Evolutionary conservation across 2,797 vertebrate species (phyloP).

Genomic region (Echiichthys vipera): DNA sequence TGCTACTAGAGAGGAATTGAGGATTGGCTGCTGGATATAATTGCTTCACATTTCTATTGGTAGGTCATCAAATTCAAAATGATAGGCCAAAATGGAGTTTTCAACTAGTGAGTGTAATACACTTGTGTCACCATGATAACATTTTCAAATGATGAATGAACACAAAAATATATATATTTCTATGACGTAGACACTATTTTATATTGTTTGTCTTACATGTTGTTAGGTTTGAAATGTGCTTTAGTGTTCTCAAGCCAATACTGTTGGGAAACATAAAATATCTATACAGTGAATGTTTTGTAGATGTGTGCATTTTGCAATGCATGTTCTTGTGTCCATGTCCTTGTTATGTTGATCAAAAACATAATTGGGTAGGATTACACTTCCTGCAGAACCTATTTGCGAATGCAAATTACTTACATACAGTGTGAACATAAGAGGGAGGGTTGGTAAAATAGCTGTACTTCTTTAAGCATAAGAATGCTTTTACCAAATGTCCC

Average conservation of each 20-base stretch:
- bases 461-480: neutral
- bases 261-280: neutral
- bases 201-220: neutral
- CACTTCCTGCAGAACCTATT: neutral
- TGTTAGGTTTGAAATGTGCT: neutral
- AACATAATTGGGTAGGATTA: neutral
- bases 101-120: no score
- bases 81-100: no score
- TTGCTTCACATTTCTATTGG: no score
- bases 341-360: neutral
- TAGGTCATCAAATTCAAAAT: no score
- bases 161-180: no score
- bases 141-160: no score
- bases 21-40: no score
- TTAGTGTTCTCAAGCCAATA: neutral
- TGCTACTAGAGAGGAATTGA: no score
- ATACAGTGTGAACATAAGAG: no score
- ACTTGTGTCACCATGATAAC: no score
- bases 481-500: neutral
- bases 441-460: neutral
- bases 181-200: neutral
- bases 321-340: no score
- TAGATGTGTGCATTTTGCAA: neutral
- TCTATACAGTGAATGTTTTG: neutral
- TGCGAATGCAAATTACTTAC: slow-evolving; percentile 1